Evolutionary conservation across 2,888 invertebrate species (phyloP).

Genomic region (Apodemia duryi): DNA sequence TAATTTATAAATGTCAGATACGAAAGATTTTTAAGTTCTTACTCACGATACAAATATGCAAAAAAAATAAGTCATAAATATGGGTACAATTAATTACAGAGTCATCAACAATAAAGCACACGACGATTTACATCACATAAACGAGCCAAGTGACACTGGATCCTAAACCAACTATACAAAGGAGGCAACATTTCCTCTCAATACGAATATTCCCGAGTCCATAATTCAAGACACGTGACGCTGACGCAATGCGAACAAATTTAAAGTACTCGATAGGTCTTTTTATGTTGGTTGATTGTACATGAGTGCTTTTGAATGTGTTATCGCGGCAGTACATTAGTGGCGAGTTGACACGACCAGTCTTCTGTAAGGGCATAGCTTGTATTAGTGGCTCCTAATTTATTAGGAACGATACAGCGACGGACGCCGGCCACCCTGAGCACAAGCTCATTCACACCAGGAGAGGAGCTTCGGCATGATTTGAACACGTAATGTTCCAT

Average conservation of each 20-base stretch:
- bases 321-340: slow-evolving; percentile 75
- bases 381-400: slow-evolving; percentile 77
- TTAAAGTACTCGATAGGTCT: slow-evolving; percentile 35
- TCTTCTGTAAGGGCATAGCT: slow-evolving; percentile 73
- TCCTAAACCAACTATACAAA: slow-evolving; percentile 60
- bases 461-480: slow-evolving; percentile 44
- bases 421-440: slow-evolving; percentile 75
- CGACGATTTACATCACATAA: slow-evolving; percentile 62
- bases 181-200: slow-evolving; percentile 57
- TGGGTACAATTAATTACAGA: slow-evolving; percentile 57
- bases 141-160: slow-evolving; percentile 53
- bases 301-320: slow-evolving; percentile 70
- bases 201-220: slow-evolving; percentile 45
- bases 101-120: slow-evolving; percentile 62
- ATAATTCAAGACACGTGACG: slow-evolving; percentile 32
- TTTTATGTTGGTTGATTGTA: slow-evolving; percentile 41
- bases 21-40: slow-evolving; percentile 21
- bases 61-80: slow-evolving; percentile 47
- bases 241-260: slow-evolving; percentile 29
- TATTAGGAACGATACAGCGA: slow-evolving; percentile 76
- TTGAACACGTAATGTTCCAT: background rate
- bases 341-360: slow-evolving; percentile 71
- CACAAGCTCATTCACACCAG: slow-evolving; percentile 69
- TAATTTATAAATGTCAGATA: slow-evolving; percentile 28
- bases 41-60: slow-evolving; percentile 39